phyloP scores from a whole-genome alignment of 2,113 vertebrate genomes.

The Notothenia rossii region DNA sequence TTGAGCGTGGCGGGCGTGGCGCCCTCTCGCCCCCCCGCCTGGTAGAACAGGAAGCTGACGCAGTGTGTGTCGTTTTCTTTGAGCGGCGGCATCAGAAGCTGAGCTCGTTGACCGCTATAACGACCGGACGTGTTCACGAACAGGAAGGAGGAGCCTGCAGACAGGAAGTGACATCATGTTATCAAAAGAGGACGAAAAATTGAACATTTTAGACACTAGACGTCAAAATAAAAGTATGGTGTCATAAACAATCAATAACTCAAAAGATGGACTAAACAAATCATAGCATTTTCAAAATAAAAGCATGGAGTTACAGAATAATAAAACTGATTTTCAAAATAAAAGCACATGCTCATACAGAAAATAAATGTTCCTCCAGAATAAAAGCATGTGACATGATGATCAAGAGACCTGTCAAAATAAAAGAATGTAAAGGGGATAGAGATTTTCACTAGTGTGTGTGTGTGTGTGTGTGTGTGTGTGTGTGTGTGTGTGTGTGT shows the following conservation, averaged over 20 bases:
- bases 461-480: neutral
- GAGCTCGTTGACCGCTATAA: slow-evolving; percentile 87
- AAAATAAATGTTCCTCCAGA: neutral
- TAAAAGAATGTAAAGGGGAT: neutral
- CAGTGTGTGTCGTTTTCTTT: slow-evolving; percentile 98
- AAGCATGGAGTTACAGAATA: neutral
- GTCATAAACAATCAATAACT: neutral
- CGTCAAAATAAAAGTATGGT: neutral
- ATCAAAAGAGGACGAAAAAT: neutral
- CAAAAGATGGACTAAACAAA: too few relatives aligned
- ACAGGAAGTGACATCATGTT: slow-evolving; percentile 15
- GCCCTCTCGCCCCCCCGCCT: slow-evolving; percentile 89
- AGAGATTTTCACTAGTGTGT: neutral
- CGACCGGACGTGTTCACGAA: slow-evolving; percentile 92
- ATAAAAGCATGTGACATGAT: neutral
- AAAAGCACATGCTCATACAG: neutral
- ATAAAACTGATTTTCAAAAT: slow-evolving; percentile 2
- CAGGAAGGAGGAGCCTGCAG: slow-evolving; percentile 90
- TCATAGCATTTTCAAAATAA: too few relatives aligned
- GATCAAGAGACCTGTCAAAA: neutral
- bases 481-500: neutral
- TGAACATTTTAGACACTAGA: neutral
- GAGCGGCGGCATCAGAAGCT: slow-evolving; percentile 90
- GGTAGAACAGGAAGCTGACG: slow-evolving; percentile 92
- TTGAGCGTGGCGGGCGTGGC: slow-evolving; percentile 87